Conservation (phyloP, 1,140 invertebrate species). For the Drosophila auraria region DNA sequence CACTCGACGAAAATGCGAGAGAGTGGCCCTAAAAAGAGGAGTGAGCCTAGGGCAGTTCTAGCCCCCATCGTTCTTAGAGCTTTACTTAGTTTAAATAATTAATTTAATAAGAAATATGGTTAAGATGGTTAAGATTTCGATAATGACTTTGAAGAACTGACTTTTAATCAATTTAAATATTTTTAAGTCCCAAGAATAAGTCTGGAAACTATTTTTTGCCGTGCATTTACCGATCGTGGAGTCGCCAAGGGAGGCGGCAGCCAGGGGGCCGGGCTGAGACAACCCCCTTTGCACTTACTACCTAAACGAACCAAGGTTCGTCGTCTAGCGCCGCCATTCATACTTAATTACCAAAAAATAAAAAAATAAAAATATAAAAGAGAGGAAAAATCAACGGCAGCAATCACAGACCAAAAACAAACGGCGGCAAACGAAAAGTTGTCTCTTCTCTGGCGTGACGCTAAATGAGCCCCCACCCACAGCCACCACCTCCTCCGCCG, state of each 20-base stretch:
- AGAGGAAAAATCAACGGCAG: constrained; percentile 33
- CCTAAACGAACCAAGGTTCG: constrained; percentile 52
- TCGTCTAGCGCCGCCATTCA: constrained; percentile 81
- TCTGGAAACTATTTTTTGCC: not conserved
- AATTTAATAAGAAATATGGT: not conserved
- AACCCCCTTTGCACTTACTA: constrained; percentile 55
- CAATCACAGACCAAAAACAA: constrained; percentile 34
- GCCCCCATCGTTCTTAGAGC: constrained; percentile 4
- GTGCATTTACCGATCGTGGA: constrained; percentile 6
- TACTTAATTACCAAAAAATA: constrained; percentile 80
- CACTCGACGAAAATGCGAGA: constrained; percentile 26
- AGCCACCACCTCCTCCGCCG: constrained; percentile 18
- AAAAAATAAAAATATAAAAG: constrained; percentile 32
- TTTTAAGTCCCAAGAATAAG: too few species aligned
- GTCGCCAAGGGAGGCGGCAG: constrained; percentile 4
- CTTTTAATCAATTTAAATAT: too few species aligned
- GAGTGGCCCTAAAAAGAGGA: not conserved
- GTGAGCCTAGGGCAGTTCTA: not conserved
- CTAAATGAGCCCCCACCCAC: constrained; percentile 57
- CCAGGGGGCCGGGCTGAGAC: constrained; percentile 11
- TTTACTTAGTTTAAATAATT: not conserved
- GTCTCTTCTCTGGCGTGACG: constrained; percentile 76
- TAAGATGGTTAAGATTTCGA: too few species aligned
- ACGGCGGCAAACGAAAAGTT: constrained; percentile 45
- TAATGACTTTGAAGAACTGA: too few species aligned